A percentile compares a stretch with the other conserved stretches of the same genome.
phyloP scores from a whole-genome alignment of 2,888 invertebrate species.

The Ectemnius cavifrons region DNA sequence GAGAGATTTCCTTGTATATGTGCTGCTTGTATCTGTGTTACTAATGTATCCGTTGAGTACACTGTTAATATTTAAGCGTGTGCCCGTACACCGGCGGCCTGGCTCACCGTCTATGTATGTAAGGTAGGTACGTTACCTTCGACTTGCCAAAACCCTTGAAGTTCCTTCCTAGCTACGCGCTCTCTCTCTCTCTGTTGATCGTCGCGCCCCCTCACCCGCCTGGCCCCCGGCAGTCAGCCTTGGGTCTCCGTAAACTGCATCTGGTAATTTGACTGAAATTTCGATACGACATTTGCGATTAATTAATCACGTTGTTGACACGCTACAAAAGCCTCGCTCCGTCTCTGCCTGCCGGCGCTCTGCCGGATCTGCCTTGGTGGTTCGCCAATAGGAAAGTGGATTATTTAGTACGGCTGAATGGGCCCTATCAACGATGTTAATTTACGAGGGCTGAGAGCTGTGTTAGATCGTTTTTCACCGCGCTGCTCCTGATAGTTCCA shows the following conservation, averaged over 20 bases:
- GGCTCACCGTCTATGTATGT: conserved; percentile 9
- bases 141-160: conserved; percentile 62
- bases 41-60: conserved; percentile 69
- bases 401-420: conserved; percentile 3
- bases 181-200: conserved; percentile 48
- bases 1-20: conserved; percentile 45
- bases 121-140: conserved; percentile 33
- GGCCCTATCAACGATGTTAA: conserved; percentile 7
- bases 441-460: neutral
- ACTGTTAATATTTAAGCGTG: conserved; percentile 69
- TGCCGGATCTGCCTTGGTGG: neutral
- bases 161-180: conserved; percentile 27
- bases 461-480: neutral
- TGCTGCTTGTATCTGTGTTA: conserved; percentile 62
- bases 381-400: conserved; percentile 8
- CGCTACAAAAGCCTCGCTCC: neutral
- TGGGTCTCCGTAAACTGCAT: conserved; percentile 53
- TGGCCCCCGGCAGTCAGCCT: conserved; percentile 42
- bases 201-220: conserved; percentile 41
- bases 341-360: neutral
- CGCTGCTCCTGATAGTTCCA: neutral
- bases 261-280: conserved; percentile 56
- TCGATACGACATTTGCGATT: conserved; percentile 56
- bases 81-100: conserved; percentile 52
- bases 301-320: conserved; percentile 53